phyloP scores from a whole-genome alignment of 2,797 vertebrate genomes.

The Florisuga fusca region DNA sequence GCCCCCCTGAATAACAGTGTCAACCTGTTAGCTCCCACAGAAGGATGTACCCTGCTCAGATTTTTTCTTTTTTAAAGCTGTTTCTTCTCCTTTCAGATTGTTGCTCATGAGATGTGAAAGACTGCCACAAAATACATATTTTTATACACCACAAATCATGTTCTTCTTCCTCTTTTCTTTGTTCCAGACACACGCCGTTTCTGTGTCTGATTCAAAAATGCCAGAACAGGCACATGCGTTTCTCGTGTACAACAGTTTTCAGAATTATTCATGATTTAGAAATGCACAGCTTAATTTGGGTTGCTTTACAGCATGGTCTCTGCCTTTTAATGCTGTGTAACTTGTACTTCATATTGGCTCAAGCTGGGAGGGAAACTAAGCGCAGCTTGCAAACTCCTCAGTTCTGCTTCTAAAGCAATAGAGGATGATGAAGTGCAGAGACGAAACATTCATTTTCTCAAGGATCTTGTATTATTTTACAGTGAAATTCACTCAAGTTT shows the following conservation, averaged over 20 bases:
- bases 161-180: slow-evolving; percentile 35
- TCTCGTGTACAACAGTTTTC: neutral
- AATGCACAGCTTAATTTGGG: slow-evolving; percentile 36
- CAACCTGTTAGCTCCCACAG: neutral
- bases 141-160: neutral
- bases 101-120: neutral
- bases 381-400: slow-evolving; percentile 30
- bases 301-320: slow-evolving; percentile 19
- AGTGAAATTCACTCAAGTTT: neutral
- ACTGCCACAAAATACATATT: neutral
- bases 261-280: slow-evolving; percentile 52
- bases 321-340: slow-evolving; percentile 16
- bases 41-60: neutral
- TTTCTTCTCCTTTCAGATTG: neutral
- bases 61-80: neutral
- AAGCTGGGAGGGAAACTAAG: slow-evolving; percentile 50
- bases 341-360: slow-evolving; percentile 40
- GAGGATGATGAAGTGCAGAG: slow-evolving; percentile 26
- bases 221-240: neutral
- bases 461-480: slow-evolving; percentile 27
- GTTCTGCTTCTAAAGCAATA: slow-evolving; percentile 35
- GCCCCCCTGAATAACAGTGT: neutral
- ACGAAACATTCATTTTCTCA: slow-evolving; percentile 20
- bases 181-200: neutral
- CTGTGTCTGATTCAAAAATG: neutral